Conservation (phyloP, 2,797 vertebrate species). For the Fundulus diaphanus region DNA sequence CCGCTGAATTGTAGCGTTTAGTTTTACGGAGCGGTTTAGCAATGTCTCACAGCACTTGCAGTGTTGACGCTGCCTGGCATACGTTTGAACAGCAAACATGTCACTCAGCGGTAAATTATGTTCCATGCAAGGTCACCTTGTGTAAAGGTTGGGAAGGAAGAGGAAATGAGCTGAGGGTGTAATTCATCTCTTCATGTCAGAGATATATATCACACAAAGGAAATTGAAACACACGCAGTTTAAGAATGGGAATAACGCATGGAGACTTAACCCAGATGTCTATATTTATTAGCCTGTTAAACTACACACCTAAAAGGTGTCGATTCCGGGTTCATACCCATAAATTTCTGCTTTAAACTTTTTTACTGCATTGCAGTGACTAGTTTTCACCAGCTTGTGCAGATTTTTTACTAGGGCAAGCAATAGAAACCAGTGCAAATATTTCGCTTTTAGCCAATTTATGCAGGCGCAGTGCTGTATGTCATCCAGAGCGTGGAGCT, state of each 20-base stretch:
- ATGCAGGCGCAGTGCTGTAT: constrained; percentile 34
- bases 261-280: constrained; percentile 50
- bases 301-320: constrained; percentile 25
- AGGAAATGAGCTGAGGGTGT: constrained; percentile 70
- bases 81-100: constrained; percentile 63
- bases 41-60: constrained; percentile 51
- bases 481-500: constrained; percentile 30
- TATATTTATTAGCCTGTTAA: constrained; percentile 58
- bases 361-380: constrained; percentile 10
- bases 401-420: constrained; percentile 33
- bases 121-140: constrained; percentile 77
- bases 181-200: constrained; percentile 67
- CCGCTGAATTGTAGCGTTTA: constrained; percentile 53
- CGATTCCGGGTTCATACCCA: constrained; percentile 25
- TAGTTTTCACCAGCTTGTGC: constrained; percentile 7
- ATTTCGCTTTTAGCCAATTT: constrained; percentile 18
- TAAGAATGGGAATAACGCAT: constrained; percentile 53
- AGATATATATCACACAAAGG: constrained; percentile 52
- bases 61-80: constrained; percentile 56
- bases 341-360: constrained; percentile 27
- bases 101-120: constrained; percentile 72
- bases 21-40: constrained; percentile 42
- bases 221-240: constrained; percentile 52
- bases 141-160: constrained; percentile 70
- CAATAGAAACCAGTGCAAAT: constrained; percentile 16